Evolutionary conservation across 2,113 vertebrate genomes (phyloP).

Genomic region (Ellobius talpinus): DNA sequence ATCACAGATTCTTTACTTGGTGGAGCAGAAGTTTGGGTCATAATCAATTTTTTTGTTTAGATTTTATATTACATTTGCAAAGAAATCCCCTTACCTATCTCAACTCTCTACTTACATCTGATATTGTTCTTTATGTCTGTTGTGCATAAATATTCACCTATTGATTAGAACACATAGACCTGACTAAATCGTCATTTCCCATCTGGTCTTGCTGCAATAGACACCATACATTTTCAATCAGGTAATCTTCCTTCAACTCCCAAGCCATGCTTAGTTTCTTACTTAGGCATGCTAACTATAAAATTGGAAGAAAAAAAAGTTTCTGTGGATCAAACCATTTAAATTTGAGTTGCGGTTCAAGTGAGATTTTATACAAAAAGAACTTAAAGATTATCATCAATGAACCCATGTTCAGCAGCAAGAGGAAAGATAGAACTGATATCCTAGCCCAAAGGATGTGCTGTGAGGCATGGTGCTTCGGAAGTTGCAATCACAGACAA

Average conservation of each 20-base stretch:
- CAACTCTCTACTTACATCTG: neutral
- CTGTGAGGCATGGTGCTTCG: neutral
- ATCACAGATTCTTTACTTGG: neutral
- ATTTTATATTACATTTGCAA: neutral
- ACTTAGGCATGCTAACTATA: neutral
- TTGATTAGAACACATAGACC: neutral
- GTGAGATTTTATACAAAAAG: neutral
- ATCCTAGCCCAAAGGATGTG: neutral
- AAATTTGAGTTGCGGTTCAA: neutral
- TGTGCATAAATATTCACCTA: neutral
- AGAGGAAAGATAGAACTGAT: neutral
- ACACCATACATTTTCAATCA: neutral
- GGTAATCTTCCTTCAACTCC: neutral
- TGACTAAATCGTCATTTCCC: neutral
- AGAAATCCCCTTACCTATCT: neutral
- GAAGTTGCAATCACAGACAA: neutral
- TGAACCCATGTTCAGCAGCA: neutral
- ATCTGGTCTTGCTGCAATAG: neutral
- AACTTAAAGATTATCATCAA: neutral
- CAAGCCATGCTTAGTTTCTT: neutral
- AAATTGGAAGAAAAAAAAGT: neutral
- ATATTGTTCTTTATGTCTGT: neutral
- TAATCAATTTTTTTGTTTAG: constrained; percentile 32
- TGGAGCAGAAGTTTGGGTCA: neutral
- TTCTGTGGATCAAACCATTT: neutral